phyloP scores from a whole-genome alignment of 2,113 vertebrate genomes.

The Salvelinus alpinus region DNA sequence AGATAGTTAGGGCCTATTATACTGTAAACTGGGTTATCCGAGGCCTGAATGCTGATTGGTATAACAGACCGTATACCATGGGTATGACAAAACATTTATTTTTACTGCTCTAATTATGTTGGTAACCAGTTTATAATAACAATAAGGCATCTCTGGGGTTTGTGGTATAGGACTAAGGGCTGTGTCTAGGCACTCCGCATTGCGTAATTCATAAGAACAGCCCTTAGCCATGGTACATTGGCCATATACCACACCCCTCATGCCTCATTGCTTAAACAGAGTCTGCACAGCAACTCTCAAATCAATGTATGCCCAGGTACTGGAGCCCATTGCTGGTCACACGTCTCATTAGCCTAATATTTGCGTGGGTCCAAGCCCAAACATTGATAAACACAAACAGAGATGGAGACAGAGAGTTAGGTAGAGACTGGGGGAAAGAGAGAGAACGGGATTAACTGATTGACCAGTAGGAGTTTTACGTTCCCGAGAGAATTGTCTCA shows the following conservation, averaged over 20 bases:
- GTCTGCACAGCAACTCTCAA: conserved; percentile 15
- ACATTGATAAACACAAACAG: background rate
- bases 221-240: too few species aligned
- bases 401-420: background rate
- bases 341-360: conserved; percentile 6
- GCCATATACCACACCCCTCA: too few species aligned
- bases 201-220: too few species aligned
- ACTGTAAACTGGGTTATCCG: too few species aligned
- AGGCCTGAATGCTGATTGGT: too few species aligned
- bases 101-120: too few species aligned
- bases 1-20: conserved; percentile 17
- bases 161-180: too few species aligned
- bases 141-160: too few species aligned
- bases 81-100: too few species aligned
- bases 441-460: background rate
- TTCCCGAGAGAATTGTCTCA: background rate
- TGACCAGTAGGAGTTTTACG: background rate
- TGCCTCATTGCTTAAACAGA: conserved; percentile 18
- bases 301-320: conserved; percentile 11
- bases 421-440: background rate
- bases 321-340: background rate
- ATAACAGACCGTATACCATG: too few species aligned
- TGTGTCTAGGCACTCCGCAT: too few species aligned
- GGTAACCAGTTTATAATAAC: too few species aligned
- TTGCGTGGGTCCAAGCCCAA: conserved; percentile 13